Conservation (phyloP, 2,113 vertebrate genomes). For the Podilymbus podiceps region DNA sequence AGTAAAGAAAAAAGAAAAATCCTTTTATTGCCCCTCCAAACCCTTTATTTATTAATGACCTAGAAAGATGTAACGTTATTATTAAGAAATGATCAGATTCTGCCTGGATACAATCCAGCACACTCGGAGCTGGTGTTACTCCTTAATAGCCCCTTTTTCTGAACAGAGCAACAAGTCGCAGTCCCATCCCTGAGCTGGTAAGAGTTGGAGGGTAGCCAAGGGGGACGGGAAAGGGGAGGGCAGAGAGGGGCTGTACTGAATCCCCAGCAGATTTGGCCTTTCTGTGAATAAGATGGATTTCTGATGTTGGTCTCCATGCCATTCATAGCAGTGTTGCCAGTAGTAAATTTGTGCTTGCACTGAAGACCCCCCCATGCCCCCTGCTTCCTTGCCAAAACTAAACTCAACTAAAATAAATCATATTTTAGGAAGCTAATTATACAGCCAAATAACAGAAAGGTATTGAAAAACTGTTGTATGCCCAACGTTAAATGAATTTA, state of each 20-base stretch:
- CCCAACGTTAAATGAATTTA: constrained; percentile 58
- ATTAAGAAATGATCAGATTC: not conserved
- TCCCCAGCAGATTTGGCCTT: constrained; percentile 13
- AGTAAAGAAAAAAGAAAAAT: not conserved
- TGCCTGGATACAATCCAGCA: not conserved
- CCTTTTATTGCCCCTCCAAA: not conserved
- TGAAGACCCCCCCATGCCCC: not conserved
- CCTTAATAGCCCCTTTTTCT: not conserved
- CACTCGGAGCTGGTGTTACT: not conserved
- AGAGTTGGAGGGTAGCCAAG: not conserved
- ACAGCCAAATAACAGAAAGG: constrained; percentile 58
- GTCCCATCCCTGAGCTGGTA: not conserved
- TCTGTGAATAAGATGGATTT: constrained; percentile 41
- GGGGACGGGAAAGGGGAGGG: not conserved
- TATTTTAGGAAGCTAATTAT: constrained; percentile 60
- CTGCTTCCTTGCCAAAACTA: constrained; percentile 34
- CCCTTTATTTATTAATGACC: constrained; percentile 38
- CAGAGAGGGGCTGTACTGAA: not conserved
- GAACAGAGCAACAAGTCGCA: not conserved
- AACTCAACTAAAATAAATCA: constrained; percentile 57
- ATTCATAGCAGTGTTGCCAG: not conserved
- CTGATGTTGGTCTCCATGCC: not conserved
- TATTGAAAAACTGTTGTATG: constrained; percentile 35
- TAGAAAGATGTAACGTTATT: not conserved
- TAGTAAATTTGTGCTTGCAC: constrained; percentile 33